A percentile compares a stretch with the other conserved stretches of the same genome.
Evolutionary conservation across 2,888 invertebrate genomes (phyloP).

Genomic region (Selenia dentaria): DNA sequence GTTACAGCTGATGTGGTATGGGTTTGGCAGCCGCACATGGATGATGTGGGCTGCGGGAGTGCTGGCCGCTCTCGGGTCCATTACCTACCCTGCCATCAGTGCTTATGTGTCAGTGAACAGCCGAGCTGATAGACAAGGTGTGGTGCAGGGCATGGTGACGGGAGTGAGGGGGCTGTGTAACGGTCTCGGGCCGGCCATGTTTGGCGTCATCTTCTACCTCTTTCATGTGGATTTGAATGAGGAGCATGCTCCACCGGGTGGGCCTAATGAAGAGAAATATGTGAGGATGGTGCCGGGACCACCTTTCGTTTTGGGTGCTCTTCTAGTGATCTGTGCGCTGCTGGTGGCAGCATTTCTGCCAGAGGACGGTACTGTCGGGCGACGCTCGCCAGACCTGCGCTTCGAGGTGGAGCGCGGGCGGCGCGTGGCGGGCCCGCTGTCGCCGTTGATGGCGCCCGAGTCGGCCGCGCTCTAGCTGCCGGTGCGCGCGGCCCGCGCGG

Average conservation of each 20-base stretch:
- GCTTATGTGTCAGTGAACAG: conserved; percentile 99
- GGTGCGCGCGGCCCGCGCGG: conserved; percentile 64
- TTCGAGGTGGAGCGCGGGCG: conserved; percentile 93
- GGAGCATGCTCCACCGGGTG: conserved; percentile 76
- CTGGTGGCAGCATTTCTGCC: conserved; percentile 96
- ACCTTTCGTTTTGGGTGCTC: conserved; percentile 98
- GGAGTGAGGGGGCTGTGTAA: conserved; percentile 99
- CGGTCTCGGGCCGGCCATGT: conserved; percentile 99
- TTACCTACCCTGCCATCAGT: conserved; percentile 99
- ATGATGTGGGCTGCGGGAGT: conserved; percentile 99
- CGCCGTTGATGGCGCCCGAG: conserved; percentile 91
- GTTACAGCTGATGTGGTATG: conserved; percentile 98
- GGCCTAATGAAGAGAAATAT: conserved; percentile 78
- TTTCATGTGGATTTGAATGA: conserved; percentile 99
- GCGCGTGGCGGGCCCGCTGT: conserved; percentile 90
- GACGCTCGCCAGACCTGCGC: conserved; percentile 87
- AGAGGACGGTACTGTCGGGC: conserved; percentile 80
- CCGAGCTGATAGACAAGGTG: conserved; percentile 98
- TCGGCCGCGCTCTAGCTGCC: conserved; percentile 89
- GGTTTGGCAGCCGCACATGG: conserved; percentile 98
- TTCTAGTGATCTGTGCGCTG: conserved; percentile 97
- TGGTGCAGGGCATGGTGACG: conserved; percentile 99
- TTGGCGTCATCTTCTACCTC: conserved; percentile 98
- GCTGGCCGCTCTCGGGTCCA: conserved; percentile 96
- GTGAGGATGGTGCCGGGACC: conserved; percentile 96